Percentiles rank a stretch among this genome's conserved stretches.
These are phyloP conservation scores for Vidua chalybeata DNA, from an alignment of 2,113 vertebrate species.

Conservation along the genomic window DNA sequence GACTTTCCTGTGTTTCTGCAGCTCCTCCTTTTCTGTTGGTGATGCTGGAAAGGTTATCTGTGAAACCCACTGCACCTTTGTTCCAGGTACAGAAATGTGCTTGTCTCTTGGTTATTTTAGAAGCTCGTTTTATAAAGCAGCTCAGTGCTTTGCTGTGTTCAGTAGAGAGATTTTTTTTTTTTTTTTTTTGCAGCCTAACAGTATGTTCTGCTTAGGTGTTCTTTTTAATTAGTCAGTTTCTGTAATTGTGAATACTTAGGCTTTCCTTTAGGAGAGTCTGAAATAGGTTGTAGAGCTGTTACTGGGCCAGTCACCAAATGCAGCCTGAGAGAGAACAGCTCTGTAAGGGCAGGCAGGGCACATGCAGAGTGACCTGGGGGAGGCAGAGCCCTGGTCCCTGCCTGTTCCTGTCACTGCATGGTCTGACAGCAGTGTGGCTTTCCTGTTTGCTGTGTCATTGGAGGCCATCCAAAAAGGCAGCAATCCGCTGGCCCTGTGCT, in stretches of 20 bases:
- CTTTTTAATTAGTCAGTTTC: background rate
- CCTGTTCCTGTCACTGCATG: rapidly evolving
- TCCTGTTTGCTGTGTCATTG: background rate
- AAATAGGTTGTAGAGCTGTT: background rate
- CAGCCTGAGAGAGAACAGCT: background rate
- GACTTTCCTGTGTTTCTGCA: background rate
- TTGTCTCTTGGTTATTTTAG: background rate
- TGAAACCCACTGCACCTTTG: background rate
- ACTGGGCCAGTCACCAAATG: background rate
- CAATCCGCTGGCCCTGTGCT: background rate
- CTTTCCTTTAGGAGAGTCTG: background rate
- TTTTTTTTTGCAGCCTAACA: background rate
- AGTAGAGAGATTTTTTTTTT: background rate
- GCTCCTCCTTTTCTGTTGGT: background rate
- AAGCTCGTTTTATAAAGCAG: background rate
- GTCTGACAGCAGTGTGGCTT: background rate
- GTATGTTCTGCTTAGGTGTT: background rate
- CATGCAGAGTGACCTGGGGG: rapidly evolving
- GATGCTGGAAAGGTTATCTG: background rate
- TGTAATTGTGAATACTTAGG: background rate
- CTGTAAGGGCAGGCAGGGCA: background rate
- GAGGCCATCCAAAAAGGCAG: background rate
- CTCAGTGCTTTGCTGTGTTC: background rate
- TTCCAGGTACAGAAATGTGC: background rate
- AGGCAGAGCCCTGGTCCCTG: background rate